Evolutionary conservation across 2,888 invertebrate genomes (phyloP), one percentile per base, ranked within the genome.

Genomic region (Drosophila mercatorum): DNA sequence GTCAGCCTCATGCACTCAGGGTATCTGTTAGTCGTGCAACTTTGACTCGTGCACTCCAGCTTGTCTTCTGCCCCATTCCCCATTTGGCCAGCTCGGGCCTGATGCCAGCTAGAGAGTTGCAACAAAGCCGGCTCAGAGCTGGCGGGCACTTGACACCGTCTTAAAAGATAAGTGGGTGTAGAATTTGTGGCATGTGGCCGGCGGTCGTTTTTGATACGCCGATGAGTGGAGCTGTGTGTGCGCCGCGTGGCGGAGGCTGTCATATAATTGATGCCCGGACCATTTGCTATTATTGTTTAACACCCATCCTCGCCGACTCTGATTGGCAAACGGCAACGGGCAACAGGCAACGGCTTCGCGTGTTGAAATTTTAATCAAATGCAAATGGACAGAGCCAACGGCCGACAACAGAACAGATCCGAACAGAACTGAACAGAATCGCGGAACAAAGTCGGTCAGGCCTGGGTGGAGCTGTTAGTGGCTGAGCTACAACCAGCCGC

Each of bases 61-160:
- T 12, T 51, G 34, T 34, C 12, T 51, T 1, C 11, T 34, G 1
- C 6, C 49, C 10, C 31, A 31, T 11, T 17, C 14, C 34, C 2
- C n/a, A n/a, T 52, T 51, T 22, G 8, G 14, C n/a, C 68, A 73
- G 80, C 69, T 71, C 73, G 83, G 80, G 6, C 7, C 26, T 22
- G 26, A 26, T 22, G 46, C 14, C 26, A 46, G 47, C 47, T 14
- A n/a, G 10, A 49, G 72, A 87, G 77, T 77, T 74, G 84, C 87
- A 82, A 87, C 84, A 87, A 82, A 87, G 87, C 72, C 75, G 81
- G 72, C 75, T 79, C 61, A 55, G 66, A 64, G 67, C 88, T 84
- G 82, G 89, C 82, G 88, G 89, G 73, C 84, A 89, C 89, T 89
- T 87, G 89, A 85, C 88, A 89, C 88, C 83, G 83, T 83, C 87